A percentile compares a stretch with the other conserved stretches of the same genome.
Evolutionary conservation across 35 echinoderm and acorn worm species (phyloP).

Genomic region (Apostichopus californicus): DNA sequence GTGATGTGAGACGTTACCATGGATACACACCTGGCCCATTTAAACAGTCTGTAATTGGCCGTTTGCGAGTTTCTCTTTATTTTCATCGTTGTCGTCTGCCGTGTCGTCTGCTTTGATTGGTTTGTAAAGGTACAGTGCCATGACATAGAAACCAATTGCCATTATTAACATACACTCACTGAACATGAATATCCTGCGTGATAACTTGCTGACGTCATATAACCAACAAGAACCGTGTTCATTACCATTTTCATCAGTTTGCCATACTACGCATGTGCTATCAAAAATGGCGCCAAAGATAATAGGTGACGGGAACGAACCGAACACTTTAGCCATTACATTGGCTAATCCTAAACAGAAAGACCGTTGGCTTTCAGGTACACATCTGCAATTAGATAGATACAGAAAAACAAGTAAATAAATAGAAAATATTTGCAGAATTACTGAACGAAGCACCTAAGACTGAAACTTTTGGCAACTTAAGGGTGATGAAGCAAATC

Average conservation of each 20-base stretch:
- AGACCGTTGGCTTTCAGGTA: conserved; percentile 42
- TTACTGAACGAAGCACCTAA: too few relatives aligned
- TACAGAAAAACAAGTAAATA: not conserved
- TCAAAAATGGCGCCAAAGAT: conserved; percentile 60
- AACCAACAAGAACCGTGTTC: conserved; percentile 49
- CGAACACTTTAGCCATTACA: conserved; percentile 31
- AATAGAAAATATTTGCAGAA: not conserved
- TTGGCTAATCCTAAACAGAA: conserved; percentile 22
- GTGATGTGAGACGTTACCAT: too few relatives aligned
- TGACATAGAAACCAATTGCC: not conserved
- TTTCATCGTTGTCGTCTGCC: not conserved
- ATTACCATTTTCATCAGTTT: not conserved
- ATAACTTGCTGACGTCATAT: conserved; percentile 35
- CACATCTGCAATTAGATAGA: conserved; percentile 26
- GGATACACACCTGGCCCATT: too few relatives aligned
- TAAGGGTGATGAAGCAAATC: too few relatives aligned
- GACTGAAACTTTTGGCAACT: too few relatives aligned
- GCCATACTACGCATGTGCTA: conserved; percentile 54
- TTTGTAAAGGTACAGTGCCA: conserved; percentile 1
- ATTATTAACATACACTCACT: not conserved
- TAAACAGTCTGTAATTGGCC: not conserved
- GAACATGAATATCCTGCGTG: conserved; percentile 4
- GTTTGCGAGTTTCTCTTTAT: not conserved
- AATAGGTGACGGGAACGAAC: conserved; percentile 52
- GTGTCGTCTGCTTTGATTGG: not conserved